These are phyloP conservation scores for Trachelus tabidus DNA, from an alignment of 2,888 invertebrate genomes.

Conservation along the genomic window DNA sequence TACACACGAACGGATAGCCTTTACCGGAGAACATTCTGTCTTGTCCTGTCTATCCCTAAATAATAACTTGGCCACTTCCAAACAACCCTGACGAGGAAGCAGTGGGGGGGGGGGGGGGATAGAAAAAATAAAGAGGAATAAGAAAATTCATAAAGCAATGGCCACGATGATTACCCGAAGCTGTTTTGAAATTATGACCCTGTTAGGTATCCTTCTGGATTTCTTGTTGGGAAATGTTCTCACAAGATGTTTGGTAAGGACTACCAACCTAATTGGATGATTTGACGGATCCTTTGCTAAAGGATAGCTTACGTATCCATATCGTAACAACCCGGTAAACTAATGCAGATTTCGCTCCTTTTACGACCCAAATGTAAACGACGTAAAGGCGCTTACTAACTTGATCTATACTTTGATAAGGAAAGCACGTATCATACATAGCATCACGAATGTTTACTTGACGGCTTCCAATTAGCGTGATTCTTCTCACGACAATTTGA, in stretches of 20 bases:
- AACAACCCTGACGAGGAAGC: not conserved
- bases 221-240: not conserved
- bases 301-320: not conserved
- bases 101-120: not conserved
- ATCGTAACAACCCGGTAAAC: not conserved
- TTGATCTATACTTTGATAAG: not conserved
- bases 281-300: not conserved
- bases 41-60: not conserved
- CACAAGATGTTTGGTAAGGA: not conserved
- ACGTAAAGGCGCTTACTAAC: not conserved
- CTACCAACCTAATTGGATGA: not conserved
- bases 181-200: not conserved
- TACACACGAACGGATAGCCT: not conserved
- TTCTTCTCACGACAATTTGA: not conserved
- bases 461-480: not conserved
- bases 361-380: not conserved
- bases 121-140: not conserved
- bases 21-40: not conserved
- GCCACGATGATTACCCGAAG: not conserved
- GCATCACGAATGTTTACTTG: not conserved
- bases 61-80: not conserved
- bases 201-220: not conserved
- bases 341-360: not conserved
- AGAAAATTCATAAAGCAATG: not conserved
- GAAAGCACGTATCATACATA: not conserved